Percentiles rank a stretch among this genome's conserved stretches.
These are phyloP conservation scores for Aelia acuminata DNA, from an alignment of 2,888 invertebrate species.

Conservation along the genomic window DNA sequence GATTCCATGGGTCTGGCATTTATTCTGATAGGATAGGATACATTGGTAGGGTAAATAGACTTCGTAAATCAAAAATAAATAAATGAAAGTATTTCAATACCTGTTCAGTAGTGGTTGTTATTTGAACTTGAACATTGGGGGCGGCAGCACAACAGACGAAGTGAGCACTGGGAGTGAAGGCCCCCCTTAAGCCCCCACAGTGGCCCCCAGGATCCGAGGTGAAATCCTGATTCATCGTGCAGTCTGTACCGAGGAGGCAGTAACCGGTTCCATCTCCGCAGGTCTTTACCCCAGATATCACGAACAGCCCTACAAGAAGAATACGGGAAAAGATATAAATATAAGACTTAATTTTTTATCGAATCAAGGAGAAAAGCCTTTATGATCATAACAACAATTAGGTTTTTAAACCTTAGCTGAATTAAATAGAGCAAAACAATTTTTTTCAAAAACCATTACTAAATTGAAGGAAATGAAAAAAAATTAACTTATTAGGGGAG, in stretches of 20 bases:
- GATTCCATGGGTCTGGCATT: too few species aligned
- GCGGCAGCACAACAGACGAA: conserved; percentile 68
- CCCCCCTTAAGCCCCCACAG: conserved; percentile 69
- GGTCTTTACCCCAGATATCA: conserved; percentile 69
- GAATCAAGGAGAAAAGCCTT: too few species aligned
- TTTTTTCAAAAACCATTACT: not conserved
- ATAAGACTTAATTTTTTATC: too few species aligned
- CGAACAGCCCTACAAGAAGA: conserved; percentile 68
- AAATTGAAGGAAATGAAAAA: too few species aligned
- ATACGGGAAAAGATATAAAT: too few species aligned
- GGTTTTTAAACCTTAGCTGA: too few species aligned
- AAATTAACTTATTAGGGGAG: too few species aligned
- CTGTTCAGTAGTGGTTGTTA: conserved; percentile 4
- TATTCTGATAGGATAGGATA: too few species aligned
- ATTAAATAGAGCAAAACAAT: too few species aligned
- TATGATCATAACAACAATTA: too few species aligned
- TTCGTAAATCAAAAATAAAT: too few species aligned
- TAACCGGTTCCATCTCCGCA: conserved; percentile 69
- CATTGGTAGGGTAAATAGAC: too few species aligned
- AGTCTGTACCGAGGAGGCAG: conserved; percentile 69
- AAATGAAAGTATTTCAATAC: not conserved
- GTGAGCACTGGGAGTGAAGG: conserved; percentile 69
- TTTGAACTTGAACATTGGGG: not conserved
- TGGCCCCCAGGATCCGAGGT: conserved; percentile 68
- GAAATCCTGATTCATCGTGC: conserved; percentile 69